Conservation (phyloP, 2,888 invertebrate genomes). For the Nebria brevicollis region DNA sequence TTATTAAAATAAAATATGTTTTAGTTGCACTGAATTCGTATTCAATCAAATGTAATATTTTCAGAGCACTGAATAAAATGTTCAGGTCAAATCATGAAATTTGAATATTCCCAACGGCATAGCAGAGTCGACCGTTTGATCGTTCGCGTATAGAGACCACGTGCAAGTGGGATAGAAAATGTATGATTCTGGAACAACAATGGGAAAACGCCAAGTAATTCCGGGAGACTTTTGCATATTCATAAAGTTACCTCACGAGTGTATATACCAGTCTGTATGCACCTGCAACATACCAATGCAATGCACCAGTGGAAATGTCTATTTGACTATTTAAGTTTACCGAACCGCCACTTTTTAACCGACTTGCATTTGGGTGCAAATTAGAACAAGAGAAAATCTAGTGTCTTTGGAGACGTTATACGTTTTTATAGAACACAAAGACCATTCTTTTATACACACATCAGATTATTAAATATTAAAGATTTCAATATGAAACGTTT, state of each 20-base stretch:
- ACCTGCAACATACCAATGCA: background rate
- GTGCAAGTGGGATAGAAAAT: background rate
- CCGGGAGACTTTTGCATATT: background rate
- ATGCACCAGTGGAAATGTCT: background rate
- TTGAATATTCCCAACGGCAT: background rate
- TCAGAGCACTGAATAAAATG: background rate
- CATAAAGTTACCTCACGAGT: background rate
- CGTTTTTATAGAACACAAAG: too few species aligned
- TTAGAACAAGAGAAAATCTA: background rate
- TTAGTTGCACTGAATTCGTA: background rate
- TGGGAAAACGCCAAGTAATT: background rate
- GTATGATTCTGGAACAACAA: background rate
- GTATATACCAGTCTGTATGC: background rate
- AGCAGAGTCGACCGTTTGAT: background rate
- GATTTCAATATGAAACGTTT: too few species aligned
- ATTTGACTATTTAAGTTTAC: background rate
- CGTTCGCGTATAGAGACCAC: background rate
- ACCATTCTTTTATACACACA: too few species aligned
- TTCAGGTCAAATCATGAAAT: background rate
- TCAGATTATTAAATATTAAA: too few species aligned
- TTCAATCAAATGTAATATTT: background rate
- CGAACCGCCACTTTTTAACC: background rate
- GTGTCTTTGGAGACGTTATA: background rate
- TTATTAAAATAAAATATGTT: background rate
- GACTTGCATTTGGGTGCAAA: background rate